Percentiles rank a stretch among this genome's conserved stretches.
These are phyloP conservation scores for Nebria ingens DNA, from an alignment of 1,140 invertebrate species.

Conservation along the genomic window DNA sequence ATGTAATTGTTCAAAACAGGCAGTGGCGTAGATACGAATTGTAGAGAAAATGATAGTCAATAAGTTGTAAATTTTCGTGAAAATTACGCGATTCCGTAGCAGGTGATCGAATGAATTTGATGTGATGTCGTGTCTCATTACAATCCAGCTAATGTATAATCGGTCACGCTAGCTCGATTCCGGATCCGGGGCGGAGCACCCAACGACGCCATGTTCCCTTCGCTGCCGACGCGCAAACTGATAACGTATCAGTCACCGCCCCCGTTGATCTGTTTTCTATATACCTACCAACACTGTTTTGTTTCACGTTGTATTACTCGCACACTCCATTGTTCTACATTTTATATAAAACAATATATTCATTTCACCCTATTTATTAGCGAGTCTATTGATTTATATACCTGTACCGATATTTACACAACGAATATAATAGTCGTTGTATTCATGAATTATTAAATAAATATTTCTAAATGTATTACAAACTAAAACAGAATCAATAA, in stretches of 20 bases:
- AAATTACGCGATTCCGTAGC: too few species aligned
- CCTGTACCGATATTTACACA: neutral
- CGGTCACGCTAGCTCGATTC: neutral
- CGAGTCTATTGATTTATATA: neutral
- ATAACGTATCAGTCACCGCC: neutral
- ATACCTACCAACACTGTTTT: neutral
- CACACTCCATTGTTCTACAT: neutral
- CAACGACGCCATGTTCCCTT: neutral
- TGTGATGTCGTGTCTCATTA: neutral
- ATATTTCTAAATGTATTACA: too few species aligned
- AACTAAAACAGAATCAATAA: too few species aligned
- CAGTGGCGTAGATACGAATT: too few species aligned
- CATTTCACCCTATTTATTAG: too few species aligned
- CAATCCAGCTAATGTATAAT: neutral
- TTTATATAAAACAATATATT: neutral
- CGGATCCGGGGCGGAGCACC: neutral
- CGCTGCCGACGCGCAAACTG: neutral
- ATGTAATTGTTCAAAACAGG: too few species aligned
- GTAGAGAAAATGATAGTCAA: too few species aligned
- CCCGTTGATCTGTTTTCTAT: neutral
- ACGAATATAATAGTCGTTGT: neutral
- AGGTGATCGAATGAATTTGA: too few species aligned
- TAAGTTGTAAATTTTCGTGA: too few species aligned
- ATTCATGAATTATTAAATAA: neutral
- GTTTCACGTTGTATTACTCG: neutral